phyloP scores from a whole-genome alignment of 2,113 vertebrate species.

The Cacatua alba region DNA sequence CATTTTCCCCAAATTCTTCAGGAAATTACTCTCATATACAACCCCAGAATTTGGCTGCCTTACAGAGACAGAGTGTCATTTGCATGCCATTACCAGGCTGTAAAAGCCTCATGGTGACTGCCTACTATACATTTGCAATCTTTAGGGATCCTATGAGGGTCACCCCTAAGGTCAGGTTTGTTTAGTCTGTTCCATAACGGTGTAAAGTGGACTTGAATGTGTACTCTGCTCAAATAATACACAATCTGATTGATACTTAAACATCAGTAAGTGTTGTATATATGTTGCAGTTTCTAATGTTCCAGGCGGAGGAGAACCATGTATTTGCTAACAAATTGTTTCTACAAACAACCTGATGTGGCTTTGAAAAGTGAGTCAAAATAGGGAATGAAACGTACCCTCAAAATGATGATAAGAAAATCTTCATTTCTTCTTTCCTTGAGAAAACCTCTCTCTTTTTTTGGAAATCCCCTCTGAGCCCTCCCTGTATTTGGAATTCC shows the following conservation, averaged over 20 bases:
- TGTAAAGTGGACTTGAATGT: slow-evolving; percentile 78
- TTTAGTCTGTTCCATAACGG: slow-evolving; percentile 84
- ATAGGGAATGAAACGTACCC: slow-evolving; percentile 7
- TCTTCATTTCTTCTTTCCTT: neutral
- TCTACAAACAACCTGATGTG: slow-evolving; percentile 66
- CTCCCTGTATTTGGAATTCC: slow-evolving; percentile 5
- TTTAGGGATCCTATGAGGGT: slow-evolving; percentile 76
- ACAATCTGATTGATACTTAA: slow-evolving; percentile 78
- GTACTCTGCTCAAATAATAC: slow-evolving; percentile 74
- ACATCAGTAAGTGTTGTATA: slow-evolving; percentile 65
- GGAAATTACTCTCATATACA: slow-evolving; percentile 89
- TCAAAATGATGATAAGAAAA: slow-evolving; percentile 31
- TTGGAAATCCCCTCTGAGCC: neutral
- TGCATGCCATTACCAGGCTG: slow-evolving; percentile 78
- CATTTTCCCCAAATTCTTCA: slow-evolving; percentile 85
- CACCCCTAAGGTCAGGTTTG: slow-evolving; percentile 74
- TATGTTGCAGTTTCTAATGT: slow-evolving; percentile 71
- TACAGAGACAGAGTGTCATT: slow-evolving; percentile 79
- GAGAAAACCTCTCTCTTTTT: neutral
- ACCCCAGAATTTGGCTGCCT: slow-evolving; percentile 73
- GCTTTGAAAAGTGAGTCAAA: slow-evolving; percentile 71
- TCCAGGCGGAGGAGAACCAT: slow-evolving; percentile 58
- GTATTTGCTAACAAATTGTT: slow-evolving; percentile 79
- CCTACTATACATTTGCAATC: slow-evolving; percentile 68
- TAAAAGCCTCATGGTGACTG: slow-evolving; percentile 75